Evolutionary conservation across 1,140 invertebrate species (phyloP).

Genomic region (Cepaea nemoralis): DNA sequence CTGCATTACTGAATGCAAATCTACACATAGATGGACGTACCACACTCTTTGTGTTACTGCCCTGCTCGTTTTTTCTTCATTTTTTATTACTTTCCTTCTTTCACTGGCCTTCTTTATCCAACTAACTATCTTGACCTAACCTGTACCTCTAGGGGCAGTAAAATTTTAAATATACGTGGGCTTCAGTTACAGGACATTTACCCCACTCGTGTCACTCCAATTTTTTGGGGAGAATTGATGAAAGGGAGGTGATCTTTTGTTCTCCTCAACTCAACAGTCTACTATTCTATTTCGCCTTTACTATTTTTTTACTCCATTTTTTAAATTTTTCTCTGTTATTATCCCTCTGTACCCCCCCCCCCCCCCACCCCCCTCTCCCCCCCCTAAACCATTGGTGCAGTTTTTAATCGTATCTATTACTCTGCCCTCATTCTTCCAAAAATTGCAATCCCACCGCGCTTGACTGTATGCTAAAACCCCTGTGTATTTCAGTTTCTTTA

Average conservation of each 20-base stretch:
- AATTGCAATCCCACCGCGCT: neutral
- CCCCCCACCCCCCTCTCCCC: neutral
- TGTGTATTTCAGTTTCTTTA: conserved; percentile 1
- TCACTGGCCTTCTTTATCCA: neutral
- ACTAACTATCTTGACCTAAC: neutral
- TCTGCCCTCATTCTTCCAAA: neutral
- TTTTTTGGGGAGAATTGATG: too few species aligned
- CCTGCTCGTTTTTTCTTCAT: neutral
- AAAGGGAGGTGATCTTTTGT: neutral
- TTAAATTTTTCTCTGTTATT: neutral
- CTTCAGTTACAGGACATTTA: conserved; percentile 7
- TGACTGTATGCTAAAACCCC: neutral
- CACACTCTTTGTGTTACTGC: neutral
- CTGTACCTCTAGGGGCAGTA: neutral
- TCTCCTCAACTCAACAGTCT: neutral
- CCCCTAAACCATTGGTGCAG: neutral
- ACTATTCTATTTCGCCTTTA: neutral
- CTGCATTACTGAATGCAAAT: too few species aligned
- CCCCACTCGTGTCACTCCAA: neutral
- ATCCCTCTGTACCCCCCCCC: neutral
- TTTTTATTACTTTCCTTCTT: neutral
- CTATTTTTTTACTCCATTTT: neutral
- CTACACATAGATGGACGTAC: neutral
- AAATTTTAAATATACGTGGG: neutral
- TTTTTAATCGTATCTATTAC: conserved; percentile 9